Evolutionary conservation across 2,888 invertebrate genomes (phyloP).

Genomic region (Neelides folsomi): DNA sequence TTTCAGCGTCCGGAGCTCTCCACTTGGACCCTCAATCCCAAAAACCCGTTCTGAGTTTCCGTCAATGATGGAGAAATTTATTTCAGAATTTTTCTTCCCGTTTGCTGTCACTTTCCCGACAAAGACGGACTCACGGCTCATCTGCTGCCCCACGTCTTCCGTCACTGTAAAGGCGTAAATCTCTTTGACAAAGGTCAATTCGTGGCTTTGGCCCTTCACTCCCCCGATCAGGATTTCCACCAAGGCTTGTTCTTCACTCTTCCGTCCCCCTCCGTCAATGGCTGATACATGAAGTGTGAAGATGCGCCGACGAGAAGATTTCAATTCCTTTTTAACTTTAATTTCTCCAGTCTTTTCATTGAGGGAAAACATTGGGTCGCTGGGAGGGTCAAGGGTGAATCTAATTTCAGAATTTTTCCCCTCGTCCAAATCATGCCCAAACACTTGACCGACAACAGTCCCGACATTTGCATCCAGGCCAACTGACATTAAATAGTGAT

Average conservation of each 20-base stretch:
- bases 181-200: conserved; percentile 58
- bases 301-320: conserved; percentile 50
- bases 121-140: conserved; percentile 39
- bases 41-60: conserved; percentile 69
- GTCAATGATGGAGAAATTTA: conserved; percentile 58
- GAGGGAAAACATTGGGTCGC: conserved; percentile 58
- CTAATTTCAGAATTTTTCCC: conserved; percentile 73
- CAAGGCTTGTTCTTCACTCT: conserved; percentile 57
- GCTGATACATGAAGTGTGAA: conserved; percentile 65
- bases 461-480: conserved; percentile 52
- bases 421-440: conserved; percentile 72
- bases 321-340: conserved; percentile 52
- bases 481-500: conserved; percentile 65
- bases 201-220: conserved; percentile 42
- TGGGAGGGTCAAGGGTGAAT: conserved; percentile 62
- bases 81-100: conserved; percentile 37
- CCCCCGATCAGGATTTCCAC: conserved; percentile 67
- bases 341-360: conserved; percentile 66
- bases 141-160: conserved; percentile 60
- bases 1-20: conserved; percentile 61
- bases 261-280: conserved; percentile 63
- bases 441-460: conserved; percentile 56
- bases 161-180: conserved; percentile 62
- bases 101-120: conserved; percentile 64
- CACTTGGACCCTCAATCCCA: conserved; percentile 62